Evolutionary conservation across 2,888 invertebrate genomes (phyloP).

Genomic region (Eupithecia subumbrata): DNA sequence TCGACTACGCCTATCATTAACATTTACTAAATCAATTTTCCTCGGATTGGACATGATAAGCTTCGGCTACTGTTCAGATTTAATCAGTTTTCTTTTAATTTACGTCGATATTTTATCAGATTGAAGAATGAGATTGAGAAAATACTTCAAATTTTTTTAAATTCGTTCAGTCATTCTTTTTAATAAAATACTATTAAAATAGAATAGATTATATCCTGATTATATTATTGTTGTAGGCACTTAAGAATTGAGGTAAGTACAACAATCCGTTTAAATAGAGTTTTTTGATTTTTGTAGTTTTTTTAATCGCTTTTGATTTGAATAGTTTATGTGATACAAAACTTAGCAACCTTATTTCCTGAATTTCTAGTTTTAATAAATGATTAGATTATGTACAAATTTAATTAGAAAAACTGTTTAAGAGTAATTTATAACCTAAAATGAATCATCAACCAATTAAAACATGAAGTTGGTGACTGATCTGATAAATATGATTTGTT

Average conservation of each 20-base stretch:
- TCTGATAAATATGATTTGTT: slow-evolving; percentile 22
- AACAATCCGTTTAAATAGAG: too few species aligned
- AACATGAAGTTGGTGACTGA: slow-evolving; percentile 12
- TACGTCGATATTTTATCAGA: neutral
- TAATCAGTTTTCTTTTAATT: neutral
- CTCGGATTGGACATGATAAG: neutral
- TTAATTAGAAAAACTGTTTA: neutral
- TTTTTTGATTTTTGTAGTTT: too few species aligned
- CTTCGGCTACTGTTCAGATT: neutral
- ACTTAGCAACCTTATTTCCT: neutral
- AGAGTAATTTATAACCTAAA: neutral
- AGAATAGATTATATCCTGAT: too few species aligned
- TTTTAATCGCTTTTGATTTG: neutral
- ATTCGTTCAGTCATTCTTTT: too few species aligned
- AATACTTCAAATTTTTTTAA: too few species aligned
- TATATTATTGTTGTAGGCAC: neutral
- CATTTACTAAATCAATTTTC: neutral
- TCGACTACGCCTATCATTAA: neutral
- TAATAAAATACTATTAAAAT: too few species aligned
- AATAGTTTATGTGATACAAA: neutral
- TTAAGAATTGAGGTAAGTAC: neutral
- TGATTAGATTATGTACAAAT: neutral
- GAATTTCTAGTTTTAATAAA: neutral
- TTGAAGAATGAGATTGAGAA: neutral
- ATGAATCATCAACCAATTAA: slow-evolving; percentile 14